phyloP scores from a whole-genome alignment of 2,888 invertebrate genomes.

The Lymantria dispar region DNA sequence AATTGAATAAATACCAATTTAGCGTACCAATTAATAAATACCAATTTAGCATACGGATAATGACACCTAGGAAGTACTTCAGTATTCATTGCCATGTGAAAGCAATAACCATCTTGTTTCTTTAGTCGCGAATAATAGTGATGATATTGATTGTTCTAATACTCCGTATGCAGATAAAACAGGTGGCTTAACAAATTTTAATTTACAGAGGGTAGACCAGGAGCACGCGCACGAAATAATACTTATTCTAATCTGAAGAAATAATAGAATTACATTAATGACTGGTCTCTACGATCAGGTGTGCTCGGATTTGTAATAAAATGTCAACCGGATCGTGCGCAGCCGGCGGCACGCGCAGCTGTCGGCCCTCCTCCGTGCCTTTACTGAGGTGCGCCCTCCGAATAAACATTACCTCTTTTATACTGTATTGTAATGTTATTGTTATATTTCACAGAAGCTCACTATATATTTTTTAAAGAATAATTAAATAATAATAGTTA shows the following conservation, averaged over 20 bases:
- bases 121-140: too few relatives aligned
- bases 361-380: slow-evolving; percentile 60
- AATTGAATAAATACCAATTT: too few relatives aligned
- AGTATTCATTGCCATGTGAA: too few relatives aligned
- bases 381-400: slow-evolving; percentile 60
- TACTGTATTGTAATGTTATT: slow-evolving; percentile 47
- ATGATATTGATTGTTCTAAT: too few relatives aligned
- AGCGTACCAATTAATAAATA: too few relatives aligned
- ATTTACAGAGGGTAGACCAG: slow-evolving; percentile 6
- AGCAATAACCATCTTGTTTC: too few relatives aligned
- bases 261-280: slow-evolving; percentile 65
- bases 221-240: slow-evolving; percentile 47
- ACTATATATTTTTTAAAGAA: slow-evolving; percentile 19
- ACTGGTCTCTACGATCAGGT: slow-evolving; percentile 73
- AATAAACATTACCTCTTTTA: slow-evolving; percentile 59
- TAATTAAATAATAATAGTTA: slow-evolving; percentile 10
- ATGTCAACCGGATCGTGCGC: slow-evolving; percentile 70
- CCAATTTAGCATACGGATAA: too few relatives aligned
- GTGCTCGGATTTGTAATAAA: slow-evolving; percentile 74
- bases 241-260: slow-evolving; percentile 48
- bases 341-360: slow-evolving; percentile 76
- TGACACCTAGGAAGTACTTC: too few relatives aligned
- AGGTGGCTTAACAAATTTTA: slow-evolving; percentile 1
- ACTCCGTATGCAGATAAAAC: background rate
- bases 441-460: slow-evolving; percentile 34